Evolutionary conservation across 2,888 invertebrate genomes (phyloP).

Genomic region (Meganola albula): DNA sequence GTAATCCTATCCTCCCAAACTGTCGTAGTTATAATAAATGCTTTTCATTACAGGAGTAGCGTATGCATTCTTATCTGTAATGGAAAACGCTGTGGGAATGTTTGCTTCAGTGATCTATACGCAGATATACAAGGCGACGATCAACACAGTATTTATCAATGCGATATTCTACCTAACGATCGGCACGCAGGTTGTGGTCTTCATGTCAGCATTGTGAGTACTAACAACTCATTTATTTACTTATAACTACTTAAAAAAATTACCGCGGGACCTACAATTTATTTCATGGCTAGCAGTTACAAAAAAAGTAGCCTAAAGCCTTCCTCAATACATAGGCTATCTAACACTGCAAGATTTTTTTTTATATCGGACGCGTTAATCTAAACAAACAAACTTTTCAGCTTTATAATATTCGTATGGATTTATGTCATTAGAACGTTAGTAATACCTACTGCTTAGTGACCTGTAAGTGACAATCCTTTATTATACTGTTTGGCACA

Average conservation of each 20-base stretch:
- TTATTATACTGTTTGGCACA: too few relatives aligned
- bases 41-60: conserved; percentile 83
- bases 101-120: conserved; percentile 85
- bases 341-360: not conserved
- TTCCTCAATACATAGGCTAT: not conserved
- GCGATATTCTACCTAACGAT: conserved; percentile 86
- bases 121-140: conserved; percentile 83
- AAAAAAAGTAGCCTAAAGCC: too few relatives aligned
- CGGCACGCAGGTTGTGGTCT: conserved; percentile 81
- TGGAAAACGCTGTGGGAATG: conserved; percentile 88
- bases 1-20: too few relatives aligned
- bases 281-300: too few relatives aligned
- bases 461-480: too few relatives aligned
- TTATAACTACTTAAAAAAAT: too few relatives aligned
- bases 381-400: not conserved
- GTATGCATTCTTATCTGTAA: conserved; percentile 86
- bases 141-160: conserved; percentile 72
- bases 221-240: conserved; percentile 29
- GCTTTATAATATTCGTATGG: not conserved
- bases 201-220: conserved; percentile 83
- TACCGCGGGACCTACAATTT: too few relatives aligned
- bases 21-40: too few relatives aligned
- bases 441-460: too few relatives aligned
- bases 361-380: not conserved
- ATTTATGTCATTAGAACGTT: not conserved